Evolutionary conservation across 2,888 invertebrate genomes (phyloP), one percentile per base, ranked within the genome.

Genomic region (Papilio protenor): DNA sequence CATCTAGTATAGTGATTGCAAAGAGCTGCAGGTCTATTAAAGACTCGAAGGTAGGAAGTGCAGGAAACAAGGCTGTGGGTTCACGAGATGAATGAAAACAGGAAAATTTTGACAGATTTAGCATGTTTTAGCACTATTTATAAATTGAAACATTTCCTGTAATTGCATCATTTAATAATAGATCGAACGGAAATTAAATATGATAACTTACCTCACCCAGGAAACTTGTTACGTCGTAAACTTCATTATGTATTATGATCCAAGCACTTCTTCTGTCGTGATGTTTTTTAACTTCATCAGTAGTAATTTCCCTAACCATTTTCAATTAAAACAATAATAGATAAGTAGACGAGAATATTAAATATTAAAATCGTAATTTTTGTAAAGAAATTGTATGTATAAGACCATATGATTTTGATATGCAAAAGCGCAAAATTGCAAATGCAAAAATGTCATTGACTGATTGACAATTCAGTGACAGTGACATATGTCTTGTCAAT

Each of bases 171-270:
- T 61, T 23, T 27, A 61, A 61, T 55, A 55, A 14, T 61, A 27
- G 6, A 27, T 16, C 5, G 6, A 61, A 14, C 59, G 61, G 61
- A 61, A 27, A 6, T 27, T 27, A 2, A 61, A 1, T 23, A 12
- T 4, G 59, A 59, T 57, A 61, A 74, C 86, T 91, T 93, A 97
- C 97, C 96, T 98, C 97, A 82, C 96, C 95, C 74, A 98, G 89
- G 90, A 97, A 98, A 79, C 95, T 91, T 1, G 97, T 97, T 14
- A 98, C 97, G 92, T 98, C 97, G 87, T 97, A 98, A 76, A 98
- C 96, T 84, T 96, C 95, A 87, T 98, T 96, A 87, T 97, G 96
- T 86, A 98, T 97, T 61, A 98, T 95, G 78, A 98, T 91, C 97
- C 97, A 98, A 61, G 87, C 80, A 81, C 89, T 91, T 18, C 83